Conservation (phyloP, 1,140 invertebrate genomes). For the Papilio glaucus region DNA sequence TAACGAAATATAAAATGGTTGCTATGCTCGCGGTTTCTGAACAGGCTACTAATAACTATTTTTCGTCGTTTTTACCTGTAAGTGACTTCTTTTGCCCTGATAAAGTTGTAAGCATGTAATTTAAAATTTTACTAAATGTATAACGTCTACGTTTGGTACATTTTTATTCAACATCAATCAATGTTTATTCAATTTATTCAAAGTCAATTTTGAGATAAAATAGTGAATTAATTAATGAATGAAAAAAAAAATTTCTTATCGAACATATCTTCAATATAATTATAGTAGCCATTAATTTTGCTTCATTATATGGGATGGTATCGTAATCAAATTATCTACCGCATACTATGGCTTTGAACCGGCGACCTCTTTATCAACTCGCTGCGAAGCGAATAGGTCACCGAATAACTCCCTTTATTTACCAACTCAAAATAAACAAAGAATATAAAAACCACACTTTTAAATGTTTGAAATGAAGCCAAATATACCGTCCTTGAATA, state of each 20-base stretch:
- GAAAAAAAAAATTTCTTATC: no score
- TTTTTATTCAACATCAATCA: no score
- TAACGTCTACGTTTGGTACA: no score
- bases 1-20: constrained; percentile 66
- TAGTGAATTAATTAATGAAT: no score
- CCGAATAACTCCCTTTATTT: constrained; percentile 45
- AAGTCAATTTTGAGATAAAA: no score
- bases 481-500: constrained; percentile 52
- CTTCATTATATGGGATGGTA: neutral
- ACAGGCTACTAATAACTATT: constrained; percentile 68
- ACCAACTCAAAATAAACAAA: constrained; percentile 49
- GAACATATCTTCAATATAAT: neutral
- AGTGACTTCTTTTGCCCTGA: no score
- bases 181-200: no score
- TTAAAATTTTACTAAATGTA: no score
- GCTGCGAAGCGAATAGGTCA: constrained; percentile 40
- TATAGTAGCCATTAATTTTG: neutral
- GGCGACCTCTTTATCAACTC: constrained; percentile 41
- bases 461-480: constrained; percentile 52
- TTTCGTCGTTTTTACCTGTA: constrained; percentile 74
- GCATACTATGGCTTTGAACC: constrained; percentile 46
- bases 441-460: constrained; percentile 49
- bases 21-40: constrained; percentile 59
- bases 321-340: constrained; percentile 12
- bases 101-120: no score